Conservation (phyloP, 2,888 invertebrate species). For the Ophion ventricosus region DNA sequence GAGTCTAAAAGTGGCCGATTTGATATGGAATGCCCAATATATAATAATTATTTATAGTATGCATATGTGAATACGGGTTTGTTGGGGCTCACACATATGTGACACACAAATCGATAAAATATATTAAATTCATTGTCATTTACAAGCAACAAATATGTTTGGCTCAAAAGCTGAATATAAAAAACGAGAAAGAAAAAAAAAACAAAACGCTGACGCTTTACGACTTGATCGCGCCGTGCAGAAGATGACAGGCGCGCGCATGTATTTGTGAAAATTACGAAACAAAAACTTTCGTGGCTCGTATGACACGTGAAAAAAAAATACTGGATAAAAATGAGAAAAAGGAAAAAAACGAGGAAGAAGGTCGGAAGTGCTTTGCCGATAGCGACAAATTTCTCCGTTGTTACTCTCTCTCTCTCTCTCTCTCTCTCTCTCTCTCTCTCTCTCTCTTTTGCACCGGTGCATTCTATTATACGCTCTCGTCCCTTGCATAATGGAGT, state of each 20-base stretch:
- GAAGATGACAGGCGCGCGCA: slow-evolving; percentile 3
- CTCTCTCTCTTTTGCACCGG: slow-evolving; percentile 1
- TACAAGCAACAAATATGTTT: neutral
- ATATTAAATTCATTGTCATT: neutral
- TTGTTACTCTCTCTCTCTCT: slow-evolving; percentile 16
- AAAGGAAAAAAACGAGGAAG: neutral
- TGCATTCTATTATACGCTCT: slow-evolving; percentile 56
- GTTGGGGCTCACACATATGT: too few relatives aligned
- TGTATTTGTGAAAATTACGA: slow-evolving; percentile 3
- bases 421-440: slow-evolving; percentile 13
- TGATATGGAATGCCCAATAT: too few relatives aligned
- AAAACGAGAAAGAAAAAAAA: neutral
- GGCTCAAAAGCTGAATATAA: neutral
- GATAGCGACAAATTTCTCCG: slow-evolving; percentile 15
- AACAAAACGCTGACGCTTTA: neutral
- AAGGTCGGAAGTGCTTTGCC: slow-evolving; percentile 12
- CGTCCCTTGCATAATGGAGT: slow-evolving; percentile 59
- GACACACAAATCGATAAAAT: neutral
- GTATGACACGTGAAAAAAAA: neutral
- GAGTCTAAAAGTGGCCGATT: too few relatives aligned
- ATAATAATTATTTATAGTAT: too few relatives aligned
- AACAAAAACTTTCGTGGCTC: slow-evolving; percentile 24
- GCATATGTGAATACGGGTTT: too few relatives aligned
- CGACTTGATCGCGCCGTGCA: slow-evolving; percentile 6
- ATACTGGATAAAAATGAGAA: neutral